Evolutionary conservation across 2,888 invertebrate genomes (phyloP), one percentile per base, ranked within the genome.

Genomic region (Apamea crenata): DNA sequence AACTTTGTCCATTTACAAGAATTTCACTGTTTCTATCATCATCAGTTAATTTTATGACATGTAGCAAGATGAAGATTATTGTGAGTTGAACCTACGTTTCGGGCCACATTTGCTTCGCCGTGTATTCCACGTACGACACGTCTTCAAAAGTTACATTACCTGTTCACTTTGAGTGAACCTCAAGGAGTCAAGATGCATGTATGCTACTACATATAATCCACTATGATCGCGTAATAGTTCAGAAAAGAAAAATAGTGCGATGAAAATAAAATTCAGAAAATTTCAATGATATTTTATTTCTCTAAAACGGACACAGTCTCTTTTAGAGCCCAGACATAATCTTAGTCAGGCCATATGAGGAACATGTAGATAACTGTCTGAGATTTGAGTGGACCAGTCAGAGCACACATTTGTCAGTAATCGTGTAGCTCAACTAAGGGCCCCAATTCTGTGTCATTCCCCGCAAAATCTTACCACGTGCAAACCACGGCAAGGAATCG

Each of bases 41-140:
- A 18, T 44, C 16, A n/a, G 10, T 53, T 53, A 59, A 32, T 44
- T 1, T 32, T 32, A 18, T 61, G 14, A 32, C 44, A 47, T n/a
- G 21, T 36, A 21, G 6, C 4, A 74, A 61, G 8, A 75, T n/a
- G 63, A 40, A 75, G 36, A 74, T 68, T 44, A 44, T 21, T 40
- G 14, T 59, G n/a, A 71, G 74, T 70, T 47, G 25, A 72, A 65
- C 50, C 16, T n/a, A 71, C 32, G 40, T 74, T 70, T 50, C 12
- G 25, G 29, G 50, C 18, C 47, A 40, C 47, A 69, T 73, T 84
- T 73, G 21, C 68, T 40, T n/a, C 68, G 12, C n/a, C 59, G 1
- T 66, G 56, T 76, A 80, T 84, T 80, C 80, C 84, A 83, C 83
- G 83, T 73, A 66, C 69, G 18, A 61, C 81, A 71, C 74, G 67